phyloP scores from a whole-genome alignment of 2,113 vertebrate species.

The Passer montanus region DNA sequence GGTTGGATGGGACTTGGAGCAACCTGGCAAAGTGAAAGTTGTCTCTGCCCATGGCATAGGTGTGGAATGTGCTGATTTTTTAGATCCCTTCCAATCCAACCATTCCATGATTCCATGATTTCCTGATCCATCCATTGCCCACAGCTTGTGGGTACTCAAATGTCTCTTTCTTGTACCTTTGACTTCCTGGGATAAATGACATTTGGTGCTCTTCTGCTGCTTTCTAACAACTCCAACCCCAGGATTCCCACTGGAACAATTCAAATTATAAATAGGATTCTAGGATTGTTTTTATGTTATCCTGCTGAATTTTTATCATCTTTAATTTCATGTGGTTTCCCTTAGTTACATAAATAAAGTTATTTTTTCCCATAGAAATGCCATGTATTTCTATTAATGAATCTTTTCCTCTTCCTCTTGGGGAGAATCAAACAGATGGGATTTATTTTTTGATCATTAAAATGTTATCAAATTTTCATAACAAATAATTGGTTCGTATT shows the following conservation, averaged over 20 bases:
- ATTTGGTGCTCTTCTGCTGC: neutral
- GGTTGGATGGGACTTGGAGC: rapidly evolving
- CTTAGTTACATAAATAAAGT: neutral
- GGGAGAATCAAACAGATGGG: conserved; percentile 28
- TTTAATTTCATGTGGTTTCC: neutral
- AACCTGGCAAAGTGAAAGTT: rapidly evolving
- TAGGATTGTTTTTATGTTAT: neutral
- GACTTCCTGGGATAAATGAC: neutral
- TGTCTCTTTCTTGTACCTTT: neutral
- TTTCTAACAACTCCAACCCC: neutral
- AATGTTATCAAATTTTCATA: neutral
- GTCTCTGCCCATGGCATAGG: rapidly evolving
- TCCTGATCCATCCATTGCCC: neutral
- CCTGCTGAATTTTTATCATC: neutral
- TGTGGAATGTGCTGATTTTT: rapidly evolving
- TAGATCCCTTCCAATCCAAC: neutral
- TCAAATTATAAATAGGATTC: neutral
- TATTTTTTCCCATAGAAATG: neutral
- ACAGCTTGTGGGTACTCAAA: neutral
- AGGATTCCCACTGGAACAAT: neutral
- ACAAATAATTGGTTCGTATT: neutral
- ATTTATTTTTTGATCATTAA: conserved; percentile 27
- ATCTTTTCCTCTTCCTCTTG: neutral
- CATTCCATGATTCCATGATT: neutral
- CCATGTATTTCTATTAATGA: conserved; percentile 30